These are phyloP conservation scores for Agrilus planipennis DNA, from an alignment of 1,140 invertebrate species.

Conservation along the genomic window DNA sequence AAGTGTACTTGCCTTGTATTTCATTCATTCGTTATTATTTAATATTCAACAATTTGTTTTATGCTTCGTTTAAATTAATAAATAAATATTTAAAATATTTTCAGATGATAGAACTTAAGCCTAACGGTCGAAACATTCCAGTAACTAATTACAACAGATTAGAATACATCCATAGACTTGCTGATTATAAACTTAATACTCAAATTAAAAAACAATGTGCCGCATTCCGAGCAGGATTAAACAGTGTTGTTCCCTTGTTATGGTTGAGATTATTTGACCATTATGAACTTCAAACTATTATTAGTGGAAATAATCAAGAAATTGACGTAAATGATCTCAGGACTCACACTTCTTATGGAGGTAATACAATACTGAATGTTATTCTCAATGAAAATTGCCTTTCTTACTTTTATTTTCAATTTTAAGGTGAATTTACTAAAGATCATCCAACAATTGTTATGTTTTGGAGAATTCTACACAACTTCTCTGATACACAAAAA, in stretches of 20 bases:
- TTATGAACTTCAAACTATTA: slow-evolving; percentile 85
- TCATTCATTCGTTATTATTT: too few species aligned
- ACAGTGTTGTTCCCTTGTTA: slow-evolving; percentile 77
- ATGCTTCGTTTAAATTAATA: too few species aligned
- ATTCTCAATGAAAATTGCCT: too few species aligned
- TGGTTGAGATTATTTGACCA: slow-evolving; percentile 94
- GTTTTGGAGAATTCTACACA: slow-evolving; percentile 78
- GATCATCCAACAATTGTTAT: slow-evolving; percentile 65
- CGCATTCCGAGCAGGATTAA: slow-evolving; percentile 75
- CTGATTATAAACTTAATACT: slow-evolving; percentile 90
- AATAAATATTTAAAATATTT: slow-evolving; percentile 12
- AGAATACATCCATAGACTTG: slow-evolving; percentile 93
- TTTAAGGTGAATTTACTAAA: slow-evolving; percentile 62
- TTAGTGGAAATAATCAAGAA: slow-evolving; percentile 85
- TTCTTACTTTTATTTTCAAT: too few species aligned
- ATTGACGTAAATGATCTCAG: slow-evolving; percentile 87
- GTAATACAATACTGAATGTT: slow-evolving; percentile 30
- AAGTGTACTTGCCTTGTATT: too few species aligned
- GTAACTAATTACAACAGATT: slow-evolving; percentile 87
- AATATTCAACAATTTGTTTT: too few species aligned
- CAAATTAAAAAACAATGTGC: slow-evolving; percentile 80
- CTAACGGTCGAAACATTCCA: slow-evolving; percentile 74
- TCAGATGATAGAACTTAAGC: slow-evolving; percentile 79
- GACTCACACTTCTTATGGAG: slow-evolving; percentile 68
- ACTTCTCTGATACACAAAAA: slow-evolving; percentile 74